These are phyloP conservation scores for Idris sp. DNA, from an alignment of 1,140 invertebrate genomes.

Conservation along the genomic window DNA sequence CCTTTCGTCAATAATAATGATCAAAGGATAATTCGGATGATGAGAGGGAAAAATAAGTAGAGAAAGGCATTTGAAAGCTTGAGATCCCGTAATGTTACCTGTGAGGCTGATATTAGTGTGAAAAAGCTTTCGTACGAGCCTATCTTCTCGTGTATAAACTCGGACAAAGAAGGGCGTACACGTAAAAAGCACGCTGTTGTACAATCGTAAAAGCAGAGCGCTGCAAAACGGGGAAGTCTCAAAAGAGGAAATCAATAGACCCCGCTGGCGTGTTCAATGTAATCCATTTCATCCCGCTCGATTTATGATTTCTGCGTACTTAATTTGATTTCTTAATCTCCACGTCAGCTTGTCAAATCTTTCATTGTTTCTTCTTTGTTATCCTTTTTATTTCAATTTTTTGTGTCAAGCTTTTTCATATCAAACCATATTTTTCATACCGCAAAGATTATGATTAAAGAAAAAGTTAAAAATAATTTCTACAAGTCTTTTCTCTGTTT, in stretches of 20 bases:
- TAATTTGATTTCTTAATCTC: slow-evolving; percentile 56
- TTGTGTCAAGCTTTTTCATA: slow-evolving; percentile 5
- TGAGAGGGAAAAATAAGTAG: slow-evolving; percentile 13
- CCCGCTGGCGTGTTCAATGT: slow-evolving; percentile 53
- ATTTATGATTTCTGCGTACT: slow-evolving; percentile 58
- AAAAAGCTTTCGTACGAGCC: slow-evolving; percentile 60
- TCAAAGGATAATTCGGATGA: slow-evolving; percentile 26
- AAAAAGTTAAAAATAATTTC: no score
- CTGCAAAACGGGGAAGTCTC: slow-evolving; percentile 48
- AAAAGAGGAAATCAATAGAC: slow-evolving; percentile 66
- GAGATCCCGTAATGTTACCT: slow-evolving; percentile 53
- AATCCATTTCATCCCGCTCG: slow-evolving; percentile 58
- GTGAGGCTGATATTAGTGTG: slow-evolving; percentile 54
- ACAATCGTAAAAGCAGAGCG: slow-evolving; percentile 61
- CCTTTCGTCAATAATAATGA: slow-evolving; percentile 26
- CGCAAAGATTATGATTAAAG: no score
- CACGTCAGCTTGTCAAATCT: slow-evolving; percentile 27
- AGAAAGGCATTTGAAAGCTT: slow-evolving; percentile 34
- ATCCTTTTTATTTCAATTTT: no score
- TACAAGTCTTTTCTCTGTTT: no score
- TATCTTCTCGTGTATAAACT: slow-evolving; percentile 44
- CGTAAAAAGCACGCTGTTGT: slow-evolving; percentile 60
- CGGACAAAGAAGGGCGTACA: slow-evolving; percentile 49
- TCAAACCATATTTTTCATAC: no score
- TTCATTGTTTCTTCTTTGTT: slow-evolving; percentile 14